Conservation (phyloP, 1,140 invertebrate genomes). For the Eueides isabella region DNA sequence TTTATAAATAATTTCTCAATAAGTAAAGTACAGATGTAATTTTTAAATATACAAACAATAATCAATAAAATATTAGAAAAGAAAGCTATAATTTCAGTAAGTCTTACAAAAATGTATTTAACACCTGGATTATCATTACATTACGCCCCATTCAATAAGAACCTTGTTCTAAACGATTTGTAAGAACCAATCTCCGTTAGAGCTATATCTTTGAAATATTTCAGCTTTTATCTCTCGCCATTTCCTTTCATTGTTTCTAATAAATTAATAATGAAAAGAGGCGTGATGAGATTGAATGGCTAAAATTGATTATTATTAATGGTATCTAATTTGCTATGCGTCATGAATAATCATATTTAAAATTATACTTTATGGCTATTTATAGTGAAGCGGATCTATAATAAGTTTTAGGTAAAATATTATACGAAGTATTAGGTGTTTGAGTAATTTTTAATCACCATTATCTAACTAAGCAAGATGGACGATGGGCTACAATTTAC, state of each 20-base stretch:
- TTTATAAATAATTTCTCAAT: too few relatives aligned
- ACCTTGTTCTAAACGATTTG: conserved; percentile 35
- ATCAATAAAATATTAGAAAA: too few relatives aligned
- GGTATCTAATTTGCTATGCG: conserved; percentile 18
- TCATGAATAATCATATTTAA: not conserved
- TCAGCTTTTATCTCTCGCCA: conserved; percentile 37
- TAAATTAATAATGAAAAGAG: conserved; percentile 39
- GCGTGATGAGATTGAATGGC: conserved; percentile 26
- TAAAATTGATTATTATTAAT: conserved; percentile 38
- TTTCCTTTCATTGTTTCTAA: conserved; percentile 40
- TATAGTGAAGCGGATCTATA: not conserved
- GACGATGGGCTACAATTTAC: too few relatives aligned
- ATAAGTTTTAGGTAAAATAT: too few relatives aligned
- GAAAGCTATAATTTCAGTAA: too few relatives aligned
- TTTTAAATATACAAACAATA: too few relatives aligned
- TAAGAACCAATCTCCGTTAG: conserved; percentile 37
- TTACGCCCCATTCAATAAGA: conserved; percentile 24
- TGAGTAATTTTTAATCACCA: too few relatives aligned
- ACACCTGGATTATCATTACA: conserved; percentile 27
- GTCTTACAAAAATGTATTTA: not conserved
- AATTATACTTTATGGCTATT: not conserved
- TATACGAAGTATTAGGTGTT: too few relatives aligned
- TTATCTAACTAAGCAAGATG: too few relatives aligned
- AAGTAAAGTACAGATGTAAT: too few relatives aligned
- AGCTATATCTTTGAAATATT: conserved; percentile 39